These are phyloP conservation scores for Platygyra sinensis DNA, from an alignment of 64 coral and sea anemone species.

Conservation along the genomic window DNA sequence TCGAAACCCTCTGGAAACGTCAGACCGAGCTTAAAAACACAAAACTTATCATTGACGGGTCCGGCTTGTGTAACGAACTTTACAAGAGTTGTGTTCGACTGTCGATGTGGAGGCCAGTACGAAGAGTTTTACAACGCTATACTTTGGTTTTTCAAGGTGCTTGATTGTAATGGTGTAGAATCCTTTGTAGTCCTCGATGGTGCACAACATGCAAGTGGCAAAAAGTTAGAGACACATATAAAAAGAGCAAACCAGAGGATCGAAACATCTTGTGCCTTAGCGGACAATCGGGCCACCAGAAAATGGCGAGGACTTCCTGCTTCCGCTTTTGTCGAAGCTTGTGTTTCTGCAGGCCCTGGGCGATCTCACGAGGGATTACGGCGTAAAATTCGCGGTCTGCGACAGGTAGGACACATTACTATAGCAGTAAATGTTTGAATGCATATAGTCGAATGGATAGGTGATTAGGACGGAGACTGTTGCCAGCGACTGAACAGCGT, in stretches of 20 bases:
- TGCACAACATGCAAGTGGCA: conserved; percentile 43
- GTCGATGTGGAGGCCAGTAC: conserved; percentile 72
- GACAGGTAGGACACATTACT: conserved; percentile 48
- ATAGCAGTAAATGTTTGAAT: too few species aligned
- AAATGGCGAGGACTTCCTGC: conserved; percentile 1
- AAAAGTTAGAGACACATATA: conserved; percentile 63
- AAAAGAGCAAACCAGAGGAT: conserved; percentile 20
- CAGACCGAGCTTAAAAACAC: conserved; percentile 48
- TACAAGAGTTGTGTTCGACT: conserved; percentile 52
- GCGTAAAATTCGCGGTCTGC: conserved; percentile 67
- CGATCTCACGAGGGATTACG: conserved; percentile 2
- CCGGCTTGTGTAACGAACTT: conserved; percentile 39
- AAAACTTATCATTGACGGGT: conserved; percentile 66
- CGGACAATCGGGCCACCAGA: background rate
- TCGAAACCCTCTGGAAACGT: conserved; percentile 50
- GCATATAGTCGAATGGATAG: too few species aligned
- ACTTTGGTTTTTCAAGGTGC: conserved; percentile 48
- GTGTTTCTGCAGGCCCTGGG: conserved; percentile 68
- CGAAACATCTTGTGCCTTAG: conserved; percentile 6
- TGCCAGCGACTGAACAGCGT: too few species aligned
- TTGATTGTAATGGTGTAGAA: conserved; percentile 38
- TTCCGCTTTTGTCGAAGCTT: conserved; percentile 47
- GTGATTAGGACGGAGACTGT: too few species aligned
- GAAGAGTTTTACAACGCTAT: conserved; percentile 38
- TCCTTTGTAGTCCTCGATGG: conserved; percentile 74